Evolutionary conservation across 2,888 invertebrate species (phyloP).

Genomic region (Thera obeliscata): DNA sequence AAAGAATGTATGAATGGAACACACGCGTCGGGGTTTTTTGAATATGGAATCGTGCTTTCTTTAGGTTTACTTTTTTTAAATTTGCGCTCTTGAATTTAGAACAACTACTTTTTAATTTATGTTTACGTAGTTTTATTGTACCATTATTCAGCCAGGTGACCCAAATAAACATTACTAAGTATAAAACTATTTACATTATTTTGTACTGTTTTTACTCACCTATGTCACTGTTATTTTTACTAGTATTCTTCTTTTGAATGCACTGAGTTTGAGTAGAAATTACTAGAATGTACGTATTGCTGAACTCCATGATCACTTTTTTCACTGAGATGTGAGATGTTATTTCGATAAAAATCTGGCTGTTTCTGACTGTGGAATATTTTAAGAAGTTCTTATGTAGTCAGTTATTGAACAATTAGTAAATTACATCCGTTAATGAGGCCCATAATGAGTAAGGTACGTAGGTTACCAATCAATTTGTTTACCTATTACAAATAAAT

Average conservation of each 20-base stretch:
- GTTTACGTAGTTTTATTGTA: too few species aligned
- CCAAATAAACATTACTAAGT: too few species aligned
- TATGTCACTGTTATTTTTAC: neutral
- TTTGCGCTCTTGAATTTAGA: neutral
- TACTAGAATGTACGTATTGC: constrained; percentile 17
- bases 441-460: constrained; percentile 5
- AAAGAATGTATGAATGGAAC: too few species aligned
- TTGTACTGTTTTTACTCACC: constrained; percentile 14
- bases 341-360: constrained; percentile 3
- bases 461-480: neutral
- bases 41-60: too few species aligned
- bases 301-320: constrained; percentile 24
- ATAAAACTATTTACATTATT: too few species aligned
- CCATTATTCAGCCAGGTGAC: too few species aligned
- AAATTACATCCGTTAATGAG: constrained; percentile 16
- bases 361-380: constrained; percentile 5
- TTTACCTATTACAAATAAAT: neutral
- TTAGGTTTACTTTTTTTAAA: too few species aligned
- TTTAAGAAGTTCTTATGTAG: constrained; percentile 12
- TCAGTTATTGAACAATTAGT: constrained; percentile 11
- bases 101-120: neutral
- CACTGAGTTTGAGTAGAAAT: constrained; percentile 20
- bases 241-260: constrained; percentile 6
- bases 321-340: constrained; percentile 23
- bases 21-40: too few species aligned